Evolutionary conservation across 2,888 invertebrate genomes (phyloP).

Genomic region (Boloria selene): DNA sequence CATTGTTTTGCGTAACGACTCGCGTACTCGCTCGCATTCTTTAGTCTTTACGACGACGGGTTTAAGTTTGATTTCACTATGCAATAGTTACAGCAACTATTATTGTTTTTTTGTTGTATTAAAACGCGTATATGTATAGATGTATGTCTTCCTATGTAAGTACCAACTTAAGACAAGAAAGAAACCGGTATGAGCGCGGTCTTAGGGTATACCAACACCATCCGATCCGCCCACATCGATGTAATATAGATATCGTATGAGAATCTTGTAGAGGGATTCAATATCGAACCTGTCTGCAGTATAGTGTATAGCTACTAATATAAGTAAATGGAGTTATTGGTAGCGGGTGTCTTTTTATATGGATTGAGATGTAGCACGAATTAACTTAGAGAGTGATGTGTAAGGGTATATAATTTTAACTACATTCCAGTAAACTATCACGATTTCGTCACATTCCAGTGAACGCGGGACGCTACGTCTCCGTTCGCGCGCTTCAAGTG

Average conservation of each 20-base stretch:
- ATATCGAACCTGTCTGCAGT: slow-evolving; percentile 55
- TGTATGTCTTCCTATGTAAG: slow-evolving; percentile 81
- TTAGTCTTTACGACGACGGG: background rate
- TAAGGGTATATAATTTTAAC: slow-evolving; percentile 26
- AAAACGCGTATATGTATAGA: slow-evolving; percentile 58
- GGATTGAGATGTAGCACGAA: slow-evolving; percentile 61
- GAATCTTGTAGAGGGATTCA: slow-evolving; percentile 58
- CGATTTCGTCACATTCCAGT: slow-evolving; percentile 31
- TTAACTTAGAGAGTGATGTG: slow-evolving; percentile 46
- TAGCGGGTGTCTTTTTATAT: slow-evolving; percentile 66
- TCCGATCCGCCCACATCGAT: slow-evolving; percentile 71
- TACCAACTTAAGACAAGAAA: slow-evolving; percentile 64
- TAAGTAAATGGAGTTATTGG: slow-evolving; percentile 59
- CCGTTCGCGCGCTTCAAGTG: slow-evolving; percentile 29
- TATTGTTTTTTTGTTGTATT: slow-evolving; percentile 53
- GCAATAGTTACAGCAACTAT: slow-evolving; percentile 16
- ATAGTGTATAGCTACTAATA: slow-evolving; percentile 57
- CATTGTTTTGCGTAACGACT: slow-evolving; percentile 16
- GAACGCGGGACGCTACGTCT: slow-evolving; percentile 17
- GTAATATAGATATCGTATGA: slow-evolving; percentile 62
- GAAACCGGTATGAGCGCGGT: slow-evolving; percentile 58
- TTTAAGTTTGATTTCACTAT: background rate
- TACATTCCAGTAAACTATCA: slow-evolving; percentile 35
- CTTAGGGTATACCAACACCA: slow-evolving; percentile 65
- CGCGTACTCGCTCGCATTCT: slow-evolving; percentile 16